Evolutionary conservation across 2,888 invertebrate species (phyloP).

Genomic region (Hydropsyche betteni): DNA sequence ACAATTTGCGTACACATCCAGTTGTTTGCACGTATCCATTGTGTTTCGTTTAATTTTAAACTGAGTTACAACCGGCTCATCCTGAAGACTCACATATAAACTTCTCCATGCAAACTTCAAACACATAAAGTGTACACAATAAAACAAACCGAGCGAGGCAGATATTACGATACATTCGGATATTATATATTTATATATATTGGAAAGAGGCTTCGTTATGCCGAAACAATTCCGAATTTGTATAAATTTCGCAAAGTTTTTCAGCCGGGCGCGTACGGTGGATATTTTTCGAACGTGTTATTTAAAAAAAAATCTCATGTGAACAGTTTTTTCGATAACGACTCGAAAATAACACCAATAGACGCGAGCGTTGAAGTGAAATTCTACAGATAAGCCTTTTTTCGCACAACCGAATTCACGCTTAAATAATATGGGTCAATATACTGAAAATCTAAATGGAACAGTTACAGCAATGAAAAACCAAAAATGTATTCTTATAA

Average conservation of each 20-base stretch:
- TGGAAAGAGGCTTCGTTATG: too few species aligned
- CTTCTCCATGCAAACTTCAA: conserved; percentile 19
- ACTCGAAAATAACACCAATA: conserved; percentile 33
- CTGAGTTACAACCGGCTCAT: conserved; percentile 21
- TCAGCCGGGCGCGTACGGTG: background rate
- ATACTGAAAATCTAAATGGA: too few species aligned
- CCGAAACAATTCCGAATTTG: conserved; percentile 3
- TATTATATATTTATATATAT: background rate
- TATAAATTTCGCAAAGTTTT: background rate
- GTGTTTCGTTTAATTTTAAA: conserved; percentile 29
- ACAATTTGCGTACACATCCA: conserved; percentile 16
- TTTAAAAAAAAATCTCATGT: too few species aligned
- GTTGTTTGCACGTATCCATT: conserved; percentile 3
- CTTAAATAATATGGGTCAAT: too few species aligned
- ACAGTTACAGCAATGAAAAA: too few species aligned
- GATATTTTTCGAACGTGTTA: background rate
- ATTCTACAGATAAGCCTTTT: conserved; percentile 33
- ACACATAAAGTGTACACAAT: conserved; percentile 20
- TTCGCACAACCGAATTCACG: too few species aligned
- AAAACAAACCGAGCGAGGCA: conserved; percentile 1
- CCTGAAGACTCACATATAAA: conserved; percentile 18
- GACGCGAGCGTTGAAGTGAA: conserved; percentile 29
- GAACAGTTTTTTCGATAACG: conserved; percentile 11
- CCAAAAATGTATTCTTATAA: too few species aligned
- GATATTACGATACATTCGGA: background rate